phyloP scores from a whole-genome alignment of 1,140 invertebrate species.

The Drosophila truncata region DNA sequence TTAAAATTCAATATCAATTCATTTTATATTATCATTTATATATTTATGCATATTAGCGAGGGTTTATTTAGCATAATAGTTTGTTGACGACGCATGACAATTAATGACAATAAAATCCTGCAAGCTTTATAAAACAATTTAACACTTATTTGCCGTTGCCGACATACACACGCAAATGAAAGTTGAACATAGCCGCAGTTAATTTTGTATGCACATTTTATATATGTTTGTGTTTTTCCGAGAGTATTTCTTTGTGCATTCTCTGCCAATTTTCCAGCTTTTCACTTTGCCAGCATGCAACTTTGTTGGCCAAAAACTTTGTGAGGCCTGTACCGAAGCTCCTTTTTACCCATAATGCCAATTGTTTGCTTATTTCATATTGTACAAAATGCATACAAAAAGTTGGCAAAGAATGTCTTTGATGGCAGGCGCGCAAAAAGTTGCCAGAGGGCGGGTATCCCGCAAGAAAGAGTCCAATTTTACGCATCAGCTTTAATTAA shows the following conservation, averaged over 20 bases:
- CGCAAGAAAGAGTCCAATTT: constrained; percentile 15
- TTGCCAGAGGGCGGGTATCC: constrained; percentile 14
- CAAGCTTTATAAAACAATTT: constrained; percentile 10
- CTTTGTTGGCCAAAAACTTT: constrained; percentile 26
- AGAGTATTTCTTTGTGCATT: constrained; percentile 32
- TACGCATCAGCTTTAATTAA: constrained; percentile 46
- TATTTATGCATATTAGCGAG: neutral
- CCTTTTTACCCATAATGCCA: constrained; percentile 51
- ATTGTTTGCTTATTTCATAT: constrained; percentile 75
- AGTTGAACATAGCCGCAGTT: constrained; percentile 3
- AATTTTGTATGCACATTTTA: constrained; percentile 30
- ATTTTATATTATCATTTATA: neutral
- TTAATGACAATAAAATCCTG: constrained; percentile 14
- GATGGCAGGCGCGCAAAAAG: constrained; percentile 65
- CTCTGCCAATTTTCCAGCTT: constrained; percentile 34
- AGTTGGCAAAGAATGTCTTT: constrained; percentile 68
- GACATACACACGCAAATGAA: constrained; percentile 2
- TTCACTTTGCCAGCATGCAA: constrained; percentile 44
- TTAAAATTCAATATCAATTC: neutral
- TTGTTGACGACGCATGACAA: constrained; percentile 18
- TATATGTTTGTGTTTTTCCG: constrained; percentile 1
- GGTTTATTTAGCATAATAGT: neutral
- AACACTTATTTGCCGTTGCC: neutral
- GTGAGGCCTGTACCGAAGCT: constrained; percentile 3
- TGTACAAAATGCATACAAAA: constrained; percentile 64